Conservation (phyloP, 2,113 vertebrate genomes). For the Oophaga pumilio region DNA sequence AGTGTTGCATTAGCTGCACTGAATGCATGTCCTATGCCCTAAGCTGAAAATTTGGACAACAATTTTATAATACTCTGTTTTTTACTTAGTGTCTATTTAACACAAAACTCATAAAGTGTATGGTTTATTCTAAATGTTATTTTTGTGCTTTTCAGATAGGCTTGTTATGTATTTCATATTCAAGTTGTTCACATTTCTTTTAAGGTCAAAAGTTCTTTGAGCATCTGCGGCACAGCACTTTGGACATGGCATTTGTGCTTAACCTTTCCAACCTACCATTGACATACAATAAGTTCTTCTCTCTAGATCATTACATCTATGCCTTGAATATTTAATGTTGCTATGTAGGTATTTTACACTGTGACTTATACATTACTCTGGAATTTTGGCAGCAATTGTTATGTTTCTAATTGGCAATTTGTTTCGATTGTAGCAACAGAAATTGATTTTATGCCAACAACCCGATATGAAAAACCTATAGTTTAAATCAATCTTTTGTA, state of each 20-base stretch:
- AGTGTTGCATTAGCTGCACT: not conserved
- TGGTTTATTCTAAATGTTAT: not conserved
- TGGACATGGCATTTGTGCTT: conserved; percentile 22
- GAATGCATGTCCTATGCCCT: not conserved
- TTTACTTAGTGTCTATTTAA: not conserved
- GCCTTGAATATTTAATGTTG: not conserved
- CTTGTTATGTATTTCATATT: not conserved
- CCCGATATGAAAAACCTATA: not conserved
- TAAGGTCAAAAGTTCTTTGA: conserved; percentile 11
- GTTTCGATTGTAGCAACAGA: not conserved
- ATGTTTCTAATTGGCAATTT: not conserved
- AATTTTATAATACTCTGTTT: not conserved
- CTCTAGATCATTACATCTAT: not conserved
- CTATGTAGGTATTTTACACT: not conserved
- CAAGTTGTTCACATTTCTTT: not conserved
- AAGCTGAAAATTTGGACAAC: not conserved
- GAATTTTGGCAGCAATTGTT: not conserved
- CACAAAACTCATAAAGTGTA: not conserved
- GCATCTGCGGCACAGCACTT: conserved; percentile 6
- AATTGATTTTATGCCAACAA: not conserved
- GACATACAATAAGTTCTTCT: not conserved
- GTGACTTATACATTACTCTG: not conserved
- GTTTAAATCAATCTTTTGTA: not conserved
- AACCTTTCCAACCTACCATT: not conserved
- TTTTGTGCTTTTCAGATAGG: not conserved